Conservation (phyloP, 23 tunicate genomes). For the Ascidia mentula region DNA sequence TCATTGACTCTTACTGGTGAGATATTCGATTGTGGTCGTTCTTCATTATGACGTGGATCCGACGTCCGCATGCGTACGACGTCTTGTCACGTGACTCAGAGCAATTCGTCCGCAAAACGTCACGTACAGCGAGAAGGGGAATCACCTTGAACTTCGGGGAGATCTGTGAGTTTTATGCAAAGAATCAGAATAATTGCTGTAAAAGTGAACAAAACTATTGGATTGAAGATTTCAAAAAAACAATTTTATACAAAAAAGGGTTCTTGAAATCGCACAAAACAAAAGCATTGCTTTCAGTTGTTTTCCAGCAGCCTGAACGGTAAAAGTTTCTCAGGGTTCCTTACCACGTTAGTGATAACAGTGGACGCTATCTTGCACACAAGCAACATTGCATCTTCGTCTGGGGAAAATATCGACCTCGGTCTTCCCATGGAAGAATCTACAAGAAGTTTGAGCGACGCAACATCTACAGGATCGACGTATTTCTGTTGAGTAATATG, state of each 20-base stretch:
- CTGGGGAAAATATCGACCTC: conserved; percentile 41
- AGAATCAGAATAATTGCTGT: not conserved
- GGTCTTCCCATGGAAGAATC: conserved; percentile 33
- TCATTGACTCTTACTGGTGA: conserved; percentile 47
- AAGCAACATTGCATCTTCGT: conserved; percentile 60
- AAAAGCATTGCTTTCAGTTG: no score
- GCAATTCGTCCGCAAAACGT: conserved; percentile 21
- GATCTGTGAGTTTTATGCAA: not conserved
- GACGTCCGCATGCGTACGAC: conserved; percentile 47
- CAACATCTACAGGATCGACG: conserved; percentile 30
- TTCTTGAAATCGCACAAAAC: no score
- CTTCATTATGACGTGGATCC: conserved; percentile 30
- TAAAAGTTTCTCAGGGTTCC: no score
- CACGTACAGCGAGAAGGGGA: conserved; percentile 24
- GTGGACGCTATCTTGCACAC: conserved; percentile 63
- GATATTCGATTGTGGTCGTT: conserved; percentile 38
- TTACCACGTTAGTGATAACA: conserved; percentile 17
- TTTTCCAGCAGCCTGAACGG: no score
- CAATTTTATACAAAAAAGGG: no score
- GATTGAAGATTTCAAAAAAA: no score
- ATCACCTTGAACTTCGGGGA: not conserved
- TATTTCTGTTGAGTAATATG: conserved; percentile 1
- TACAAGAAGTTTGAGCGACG: conserved; percentile 35
- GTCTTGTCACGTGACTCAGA: conserved; percentile 51
- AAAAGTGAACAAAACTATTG: not conserved